These are phyloP conservation scores for Caenorhabditis sp. DNA, from an alignment of 2,888 invertebrate genomes.

Conservation along the genomic window DNA sequence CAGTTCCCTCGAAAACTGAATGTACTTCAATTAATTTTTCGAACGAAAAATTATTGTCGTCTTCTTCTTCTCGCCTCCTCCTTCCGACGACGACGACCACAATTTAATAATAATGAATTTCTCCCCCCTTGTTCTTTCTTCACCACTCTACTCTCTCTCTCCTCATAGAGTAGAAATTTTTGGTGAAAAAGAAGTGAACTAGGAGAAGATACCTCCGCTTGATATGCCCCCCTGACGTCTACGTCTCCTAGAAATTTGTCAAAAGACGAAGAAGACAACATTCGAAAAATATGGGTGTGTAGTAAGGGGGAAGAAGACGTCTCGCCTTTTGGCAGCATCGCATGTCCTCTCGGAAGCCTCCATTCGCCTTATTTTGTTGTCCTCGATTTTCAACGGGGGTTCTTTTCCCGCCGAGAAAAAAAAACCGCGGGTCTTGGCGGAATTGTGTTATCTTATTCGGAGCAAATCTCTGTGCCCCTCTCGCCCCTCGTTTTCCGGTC, in stretches of 20 bases:
- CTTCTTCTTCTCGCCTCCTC: too few species aligned
- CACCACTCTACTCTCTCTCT: neutral
- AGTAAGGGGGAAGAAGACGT: neutral
- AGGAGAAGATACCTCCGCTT: neutral
- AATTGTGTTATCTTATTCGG: neutral
- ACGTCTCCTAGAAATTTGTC: conserved; percentile 7
- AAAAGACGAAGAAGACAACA: conserved; percentile 19
- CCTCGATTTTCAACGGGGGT: neutral
- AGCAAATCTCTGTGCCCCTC: neutral
- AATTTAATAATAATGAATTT: neutral
- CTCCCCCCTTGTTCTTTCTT: neutral
- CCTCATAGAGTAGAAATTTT: neutral
- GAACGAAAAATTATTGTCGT: too few species aligned
- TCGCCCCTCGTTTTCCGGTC: conserved; percentile 29
- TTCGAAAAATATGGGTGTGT: conserved; percentile 45
- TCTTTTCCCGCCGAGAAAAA: neutral
- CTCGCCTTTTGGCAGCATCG: conserved; percentile 12
- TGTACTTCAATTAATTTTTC: too few species aligned
- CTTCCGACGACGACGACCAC: too few species aligned
- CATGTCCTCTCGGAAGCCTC: neutral
- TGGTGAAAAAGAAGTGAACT: neutral
- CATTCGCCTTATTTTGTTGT: too few species aligned
- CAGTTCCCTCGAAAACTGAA: too few species aligned
- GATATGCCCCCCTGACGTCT: neutral
- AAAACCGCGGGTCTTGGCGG: neutral